Conservation (phyloP, 1,140 invertebrate genomes). For the Mya arenaria region DNA sequence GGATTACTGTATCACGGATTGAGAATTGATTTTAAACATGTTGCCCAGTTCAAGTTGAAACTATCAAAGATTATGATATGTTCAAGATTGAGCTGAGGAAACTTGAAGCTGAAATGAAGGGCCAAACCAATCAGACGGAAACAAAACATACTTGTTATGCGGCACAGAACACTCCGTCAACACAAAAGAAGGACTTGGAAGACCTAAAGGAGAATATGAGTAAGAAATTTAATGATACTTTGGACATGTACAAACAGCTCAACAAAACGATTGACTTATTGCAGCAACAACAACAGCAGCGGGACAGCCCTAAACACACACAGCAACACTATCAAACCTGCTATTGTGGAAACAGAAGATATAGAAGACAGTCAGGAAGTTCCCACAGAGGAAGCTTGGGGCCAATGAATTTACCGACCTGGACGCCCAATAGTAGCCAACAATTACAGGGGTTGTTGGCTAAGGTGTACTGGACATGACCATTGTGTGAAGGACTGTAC, state of each 20-base stretch:
- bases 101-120: background rate
- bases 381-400: background rate
- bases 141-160: background rate
- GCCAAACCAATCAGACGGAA: background rate
- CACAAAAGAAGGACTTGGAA: background rate
- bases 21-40: background rate
- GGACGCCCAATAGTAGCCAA: background rate
- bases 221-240: background rate
- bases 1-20: background rate
- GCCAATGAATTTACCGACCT: background rate
- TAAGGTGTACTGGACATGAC: background rate
- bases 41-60: background rate
- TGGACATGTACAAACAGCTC: conserved; percentile 1
- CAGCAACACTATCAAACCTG: background rate
- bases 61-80: background rate
- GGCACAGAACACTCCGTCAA: conserved; percentile 1
- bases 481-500: background rate
- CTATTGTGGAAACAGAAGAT: background rate
- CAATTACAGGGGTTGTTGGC: background rate
- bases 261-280: background rate
- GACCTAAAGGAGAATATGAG: background rate
- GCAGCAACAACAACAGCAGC: background rate
- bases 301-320: too few species aligned
- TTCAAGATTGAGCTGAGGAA: conserved; percentile 28
- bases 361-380: background rate